A percentile compares a stretch with the other conserved stretches of the same genome.
These are phyloP conservation scores for Lanius collurio DNA, from an alignment of 2,113 vertebrate species.

Conservation along the genomic window DNA sequence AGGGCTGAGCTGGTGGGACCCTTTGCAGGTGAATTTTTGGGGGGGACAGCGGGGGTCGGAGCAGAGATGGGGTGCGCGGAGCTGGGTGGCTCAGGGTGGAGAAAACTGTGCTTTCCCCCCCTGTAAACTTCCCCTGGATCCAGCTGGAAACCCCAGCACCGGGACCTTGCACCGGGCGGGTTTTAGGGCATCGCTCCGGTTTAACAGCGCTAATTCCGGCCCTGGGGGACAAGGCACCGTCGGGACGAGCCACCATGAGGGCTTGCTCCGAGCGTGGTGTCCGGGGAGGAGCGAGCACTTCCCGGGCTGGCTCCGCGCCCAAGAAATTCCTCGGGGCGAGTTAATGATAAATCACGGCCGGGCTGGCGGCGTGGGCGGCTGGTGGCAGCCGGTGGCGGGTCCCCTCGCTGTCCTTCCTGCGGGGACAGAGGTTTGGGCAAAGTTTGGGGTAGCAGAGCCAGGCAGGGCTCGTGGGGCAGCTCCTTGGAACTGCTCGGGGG, in stretches of 20 bases:
- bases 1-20: neutral
- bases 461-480: fast-evolving
- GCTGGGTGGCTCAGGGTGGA: neutral
- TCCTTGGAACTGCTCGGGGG: neutral
- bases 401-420: neutral
- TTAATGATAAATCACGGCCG: constrained; percentile 18
- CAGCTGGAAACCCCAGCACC: neutral
- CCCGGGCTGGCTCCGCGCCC: neutral
- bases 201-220: fast-evolving
- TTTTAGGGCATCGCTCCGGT: neutral
- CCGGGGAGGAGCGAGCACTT: neutral
- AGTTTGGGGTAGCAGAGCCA: neutral
- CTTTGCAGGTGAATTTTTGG: neutral
- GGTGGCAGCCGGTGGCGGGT: fast-evolving
- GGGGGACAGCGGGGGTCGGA: fast-evolving
- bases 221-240: neutral
- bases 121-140: neutral
- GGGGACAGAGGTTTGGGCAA: neutral
- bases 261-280: fast-evolving
- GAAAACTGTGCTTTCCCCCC: neutral
- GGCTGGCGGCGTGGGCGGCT: neutral
- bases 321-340: neutral
- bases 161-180: fast-evolving
- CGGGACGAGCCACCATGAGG: neutral
- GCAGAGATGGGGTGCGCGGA: neutral